Evolutionary conservation across 2,888 invertebrate genomes (phyloP).

Genomic region (Scaptomyza reducta): DNA sequence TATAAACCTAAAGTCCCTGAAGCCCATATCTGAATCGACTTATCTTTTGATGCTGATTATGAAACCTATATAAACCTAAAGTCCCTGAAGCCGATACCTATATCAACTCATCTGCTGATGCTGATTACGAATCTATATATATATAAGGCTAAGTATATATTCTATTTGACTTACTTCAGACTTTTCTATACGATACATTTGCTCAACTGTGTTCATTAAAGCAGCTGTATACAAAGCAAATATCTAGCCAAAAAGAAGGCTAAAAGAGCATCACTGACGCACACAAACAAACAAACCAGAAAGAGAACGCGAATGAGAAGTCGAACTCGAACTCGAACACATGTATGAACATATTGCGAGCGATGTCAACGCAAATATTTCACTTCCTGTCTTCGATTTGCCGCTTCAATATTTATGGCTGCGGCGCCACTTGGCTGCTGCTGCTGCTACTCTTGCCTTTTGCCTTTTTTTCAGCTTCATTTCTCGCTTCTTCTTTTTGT

Average conservation of each 20-base stretch:
- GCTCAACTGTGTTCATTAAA: too few species aligned
- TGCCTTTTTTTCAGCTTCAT: neutral
- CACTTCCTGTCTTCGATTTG: slow-evolving; percentile 72
- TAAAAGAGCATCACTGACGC: neutral
- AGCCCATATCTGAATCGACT: too few species aligned
- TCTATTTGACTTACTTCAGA: too few species aligned
- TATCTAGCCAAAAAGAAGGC: neutral
- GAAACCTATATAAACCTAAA: too few species aligned
- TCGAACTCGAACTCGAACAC: slow-evolving; percentile 25
- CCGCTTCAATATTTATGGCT: slow-evolving; percentile 53
- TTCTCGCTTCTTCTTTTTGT: neutral
- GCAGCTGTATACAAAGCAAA: neutral
- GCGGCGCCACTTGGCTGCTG: slow-evolving; percentile 37
- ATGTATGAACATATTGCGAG: slow-evolving; percentile 55
- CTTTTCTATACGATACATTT: too few species aligned
- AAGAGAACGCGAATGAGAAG: neutral
- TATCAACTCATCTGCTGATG: too few species aligned
- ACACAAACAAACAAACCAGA: neutral
- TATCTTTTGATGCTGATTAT: too few species aligned
- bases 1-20: too few species aligned
- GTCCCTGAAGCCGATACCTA: too few species aligned
- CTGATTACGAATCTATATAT: too few species aligned
- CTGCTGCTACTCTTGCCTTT: neutral
- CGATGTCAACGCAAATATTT: slow-evolving; percentile 75
- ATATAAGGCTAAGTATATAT: too few species aligned